Evolutionary conservation across 2,797 vertebrate genomes (phyloP), one percentile per base, ranked within the genome.

Genomic region (Gila robusta): DNA sequence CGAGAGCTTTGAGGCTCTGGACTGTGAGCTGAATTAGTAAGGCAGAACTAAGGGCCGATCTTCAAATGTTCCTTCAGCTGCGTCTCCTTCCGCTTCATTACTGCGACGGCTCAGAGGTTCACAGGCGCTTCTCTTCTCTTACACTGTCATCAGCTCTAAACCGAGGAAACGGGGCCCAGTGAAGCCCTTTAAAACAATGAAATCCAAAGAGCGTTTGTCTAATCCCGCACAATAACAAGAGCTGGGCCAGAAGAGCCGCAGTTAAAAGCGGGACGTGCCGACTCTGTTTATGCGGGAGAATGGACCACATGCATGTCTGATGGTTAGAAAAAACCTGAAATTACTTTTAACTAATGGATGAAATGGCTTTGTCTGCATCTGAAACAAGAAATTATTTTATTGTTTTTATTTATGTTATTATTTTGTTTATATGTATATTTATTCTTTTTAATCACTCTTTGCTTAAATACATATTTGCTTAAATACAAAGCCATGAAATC

Each of bases 51-150:
- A 89, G 83, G 79, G 80, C 62, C 26, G 83, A 89, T 92, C 93
- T 94, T 94, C 91, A 93, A 94, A 94, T 83, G 19, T 77, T 85
- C 88, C 89, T 89, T 87, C 71, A 37, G 72, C 88, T 54, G 52
- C 52, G 47, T 19, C 83, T 91, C 88, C 83, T 83, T 89, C 85
- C 69, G 76, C 87, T 88, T 90, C 88, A 90, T 91, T 88, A 91
- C 85, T 87, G 66, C 35, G 69, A 64, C 81, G 72, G 59, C 56
- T 81, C 14, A 32, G 67, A 71, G 82, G 73, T 84, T 87, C 85
- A 88, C 78, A 86, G 87, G 79, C 84, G 79, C 66, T 52, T 37
- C 81, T 86, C 79, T 56, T 52, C 54, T 79, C 84, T 80, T 83
- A 21, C n/a, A 47, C 84, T 91, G 87, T 88, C 84, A 88, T 90